Percentiles rank a stretch among this genome's conserved stretches.
Evolutionary conservation across 2,113 vertebrate genomes (phyloP).

Genomic region (Pandion haliaetus): DNA sequence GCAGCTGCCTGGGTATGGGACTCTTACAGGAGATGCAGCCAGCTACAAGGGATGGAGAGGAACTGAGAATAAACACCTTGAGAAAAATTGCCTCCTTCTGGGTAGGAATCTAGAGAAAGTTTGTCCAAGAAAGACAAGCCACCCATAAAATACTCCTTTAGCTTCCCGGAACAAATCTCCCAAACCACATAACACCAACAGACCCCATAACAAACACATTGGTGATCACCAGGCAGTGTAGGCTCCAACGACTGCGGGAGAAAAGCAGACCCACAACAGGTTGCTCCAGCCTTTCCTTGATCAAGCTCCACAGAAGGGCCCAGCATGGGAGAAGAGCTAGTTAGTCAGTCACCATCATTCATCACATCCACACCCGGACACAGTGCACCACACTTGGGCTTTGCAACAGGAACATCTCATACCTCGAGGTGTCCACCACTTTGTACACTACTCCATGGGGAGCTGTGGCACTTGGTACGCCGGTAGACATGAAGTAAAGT

Average conservation of each 20-base stretch:
- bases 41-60: neutral
- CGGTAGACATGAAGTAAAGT: conserved; percentile 94
- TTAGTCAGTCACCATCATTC: neutral
- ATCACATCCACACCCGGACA: neutral
- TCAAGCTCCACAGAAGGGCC: neutral
- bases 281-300: neutral
- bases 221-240: neutral
- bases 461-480: conserved; percentile 83
- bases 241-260: accelerated
- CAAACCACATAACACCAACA: neutral
- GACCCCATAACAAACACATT: neutral
- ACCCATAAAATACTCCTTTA: neutral
- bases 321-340: neutral
- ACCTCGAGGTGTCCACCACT: conserved; percentile 92
- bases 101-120: neutral
- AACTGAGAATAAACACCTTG: neutral
- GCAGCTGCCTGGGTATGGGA: neutral
- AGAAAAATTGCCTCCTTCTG: neutral
- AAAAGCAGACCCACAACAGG: neutral
- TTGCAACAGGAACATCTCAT: conserved; percentile 6
- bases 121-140: neutral
- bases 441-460: conserved; percentile 90
- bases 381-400: neutral
- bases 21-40: neutral
- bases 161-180: neutral